Base-by-base conservation (phyloP, 1,140 invertebrate species). In the Solenopsis invicta region DNA sequence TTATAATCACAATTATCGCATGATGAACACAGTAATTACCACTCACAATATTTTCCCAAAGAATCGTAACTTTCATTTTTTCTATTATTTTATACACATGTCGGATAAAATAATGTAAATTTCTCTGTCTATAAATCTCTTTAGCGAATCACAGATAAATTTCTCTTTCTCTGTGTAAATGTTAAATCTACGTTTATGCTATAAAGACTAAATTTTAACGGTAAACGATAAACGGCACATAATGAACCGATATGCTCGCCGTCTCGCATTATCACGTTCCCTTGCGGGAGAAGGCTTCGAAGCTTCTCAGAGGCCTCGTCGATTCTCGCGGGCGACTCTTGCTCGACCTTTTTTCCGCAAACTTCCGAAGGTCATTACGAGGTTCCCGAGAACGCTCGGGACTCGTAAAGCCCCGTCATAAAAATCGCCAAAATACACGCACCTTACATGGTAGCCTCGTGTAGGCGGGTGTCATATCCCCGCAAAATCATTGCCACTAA, bases 391-490 rank as follows among this genome's bases (percentile, higher is more conserved):
- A 67, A 85, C 75, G 69, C 75, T 76, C 82, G 74, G 80, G 72
- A 64, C 86, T 91, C 90, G 90, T 91, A 91, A 91, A 91, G 69
- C 74, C 86, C 21, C 5, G 62, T 91, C 90, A 86, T 91, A 91
- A 91, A 91, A 88, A 91, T 91, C 91, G 80, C 91, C 90, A 91
- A 91, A 91, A 91, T 91, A 91, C 88, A 90, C 88, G 90, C 90
- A 87, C 91, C 91, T 87, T 90, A 92, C 75, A 92, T 89, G 90
- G 90, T 85, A 87, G 88, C 77, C n/a, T 78, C 56, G 87, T 87
- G 91, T 92, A 85, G 91, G 91, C 90, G 91, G 71, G 85, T 91
- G 91, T 92, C 91, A 91, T 92, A 91, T 91, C 87, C 72, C 76
- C 54, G 90, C 76, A 90, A 92, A 92, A 91, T 92, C 90, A 92